Conservation (phyloP, 2,797 vertebrate species). For the Phoebastria nigripes region DNA sequence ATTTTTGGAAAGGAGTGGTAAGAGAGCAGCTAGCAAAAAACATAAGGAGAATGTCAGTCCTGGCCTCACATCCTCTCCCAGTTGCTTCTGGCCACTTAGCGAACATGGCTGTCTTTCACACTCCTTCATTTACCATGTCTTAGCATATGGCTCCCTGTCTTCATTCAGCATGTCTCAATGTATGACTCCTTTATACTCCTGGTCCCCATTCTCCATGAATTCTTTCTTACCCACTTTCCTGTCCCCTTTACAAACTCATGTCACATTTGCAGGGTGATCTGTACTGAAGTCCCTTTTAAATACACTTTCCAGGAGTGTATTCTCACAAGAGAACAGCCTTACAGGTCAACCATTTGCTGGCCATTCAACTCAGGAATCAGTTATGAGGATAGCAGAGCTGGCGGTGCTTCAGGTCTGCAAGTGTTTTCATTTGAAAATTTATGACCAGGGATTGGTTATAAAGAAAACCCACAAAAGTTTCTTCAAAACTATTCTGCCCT, state of each 20-base stretch:
- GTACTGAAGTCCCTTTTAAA: neutral
- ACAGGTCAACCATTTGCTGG: neutral
- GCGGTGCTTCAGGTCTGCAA: neutral
- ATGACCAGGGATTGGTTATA: neutral
- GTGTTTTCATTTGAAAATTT: neutral
- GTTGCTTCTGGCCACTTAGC: neutral
- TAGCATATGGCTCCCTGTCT: neutral
- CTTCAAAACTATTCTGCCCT: neutral
- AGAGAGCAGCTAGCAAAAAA: neutral
- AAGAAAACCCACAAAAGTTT: neutral
- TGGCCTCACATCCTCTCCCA: neutral
- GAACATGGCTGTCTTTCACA: neutral
- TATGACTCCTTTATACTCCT: neutral
- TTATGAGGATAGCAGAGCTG: neutral
- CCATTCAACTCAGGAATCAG: neutral
- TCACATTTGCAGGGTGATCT: neutral
- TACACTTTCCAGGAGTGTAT: neutral
- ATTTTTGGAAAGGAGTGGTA: neutral
- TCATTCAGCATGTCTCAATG: neutral
- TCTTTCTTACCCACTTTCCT: neutral
- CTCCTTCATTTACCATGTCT: neutral
- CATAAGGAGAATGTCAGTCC: neutral
- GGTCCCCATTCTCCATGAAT: neutral
- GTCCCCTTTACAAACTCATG: neutral
- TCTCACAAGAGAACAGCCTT: neutral